Percentiles rank a stretch among this genome's conserved stretches.
Evolutionary conservation across 2,113 vertebrate species (phyloP).

Genomic region (Serilophus lunatus): DNA sequence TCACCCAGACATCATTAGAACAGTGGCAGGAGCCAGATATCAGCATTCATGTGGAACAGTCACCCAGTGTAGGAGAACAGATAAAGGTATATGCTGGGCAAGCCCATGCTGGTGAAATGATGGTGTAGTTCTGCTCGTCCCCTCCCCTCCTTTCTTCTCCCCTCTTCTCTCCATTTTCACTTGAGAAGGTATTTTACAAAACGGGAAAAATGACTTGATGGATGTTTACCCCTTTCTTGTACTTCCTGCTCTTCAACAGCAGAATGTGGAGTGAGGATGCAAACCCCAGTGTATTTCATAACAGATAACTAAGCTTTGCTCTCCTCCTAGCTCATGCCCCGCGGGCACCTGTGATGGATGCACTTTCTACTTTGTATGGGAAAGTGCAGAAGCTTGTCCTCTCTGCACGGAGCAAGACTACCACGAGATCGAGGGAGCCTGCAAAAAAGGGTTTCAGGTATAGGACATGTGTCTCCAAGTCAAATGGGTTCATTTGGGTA

Average conservation of each 20-base stretch:
- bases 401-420: slow-evolving; percentile 88
- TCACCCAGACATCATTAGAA: slow-evolving; percentile 14
- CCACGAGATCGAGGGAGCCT: slow-evolving; percentile 91
- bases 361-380: slow-evolving; percentile 91
- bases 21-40: background rate
- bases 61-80: background rate
- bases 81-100: background rate
- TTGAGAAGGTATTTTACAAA: background rate
- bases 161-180: background rate
- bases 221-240: background rate
- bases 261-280: background rate
- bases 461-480: background rate
- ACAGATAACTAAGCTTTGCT: background rate
- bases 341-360: slow-evolving; percentile 95
- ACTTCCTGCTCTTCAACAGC: background rate
- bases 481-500: background rate
- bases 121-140: background rate
- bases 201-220: background rate
- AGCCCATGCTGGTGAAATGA: fast-evolving
- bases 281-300: background rate
- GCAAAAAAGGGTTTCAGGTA: slow-evolving; percentile 91
- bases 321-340: slow-evolving; percentile 80
- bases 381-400: slow-evolving; percentile 92
- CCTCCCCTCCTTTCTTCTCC: background rate
- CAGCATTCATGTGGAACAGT: background rate